These are phyloP conservation scores for Adelognathus sp. DNA, from an alignment of 2,888 invertebrate genomes.

Conservation along the genomic window DNA sequence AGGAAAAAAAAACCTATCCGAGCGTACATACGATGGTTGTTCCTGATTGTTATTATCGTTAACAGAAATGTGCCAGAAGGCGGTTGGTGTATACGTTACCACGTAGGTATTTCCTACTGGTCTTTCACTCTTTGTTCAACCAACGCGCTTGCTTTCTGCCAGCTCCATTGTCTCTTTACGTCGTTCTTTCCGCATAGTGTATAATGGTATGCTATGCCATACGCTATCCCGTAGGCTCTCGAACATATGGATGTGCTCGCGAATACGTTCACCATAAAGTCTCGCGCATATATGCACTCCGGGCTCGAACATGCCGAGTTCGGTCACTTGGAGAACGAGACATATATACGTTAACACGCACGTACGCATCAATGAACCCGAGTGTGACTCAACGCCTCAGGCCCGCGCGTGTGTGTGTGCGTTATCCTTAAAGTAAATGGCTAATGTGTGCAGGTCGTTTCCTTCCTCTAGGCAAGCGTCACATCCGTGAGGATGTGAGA, in stretches of 20 bases:
- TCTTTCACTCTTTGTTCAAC: slow-evolving; percentile 34
- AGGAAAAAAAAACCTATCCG: slow-evolving; percentile 5
- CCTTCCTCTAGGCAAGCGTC: background rate
- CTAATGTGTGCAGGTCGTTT: background rate
- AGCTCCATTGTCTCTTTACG: slow-evolving; percentile 60
- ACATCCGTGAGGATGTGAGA: background rate
- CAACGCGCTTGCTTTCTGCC: slow-evolving; percentile 27
- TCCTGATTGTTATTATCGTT: background rate
- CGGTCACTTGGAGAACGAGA: slow-evolving; percentile 3
- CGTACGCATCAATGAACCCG: slow-evolving; percentile 20
- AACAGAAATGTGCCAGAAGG: background rate
- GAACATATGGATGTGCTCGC: slow-evolving; percentile 12
- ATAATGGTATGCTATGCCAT: background rate
- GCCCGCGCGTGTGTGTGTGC: background rate
- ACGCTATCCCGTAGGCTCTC: background rate
- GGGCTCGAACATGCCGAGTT: background rate
- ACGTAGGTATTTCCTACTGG: slow-evolving; percentile 22
- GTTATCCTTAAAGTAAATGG: background rate
- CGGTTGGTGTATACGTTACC: slow-evolving; percentile 4
- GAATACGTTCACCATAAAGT: slow-evolving; percentile 1
- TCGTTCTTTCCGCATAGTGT: slow-evolving; percentile 53
- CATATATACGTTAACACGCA: background rate
- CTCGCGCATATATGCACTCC: background rate
- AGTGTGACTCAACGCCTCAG: background rate
- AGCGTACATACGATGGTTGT: slow-evolving; percentile 12